These are phyloP conservation scores for Ammodytes dubius DNA, from an alignment of 2,113 vertebrate genomes.

Conservation along the genomic window DNA sequence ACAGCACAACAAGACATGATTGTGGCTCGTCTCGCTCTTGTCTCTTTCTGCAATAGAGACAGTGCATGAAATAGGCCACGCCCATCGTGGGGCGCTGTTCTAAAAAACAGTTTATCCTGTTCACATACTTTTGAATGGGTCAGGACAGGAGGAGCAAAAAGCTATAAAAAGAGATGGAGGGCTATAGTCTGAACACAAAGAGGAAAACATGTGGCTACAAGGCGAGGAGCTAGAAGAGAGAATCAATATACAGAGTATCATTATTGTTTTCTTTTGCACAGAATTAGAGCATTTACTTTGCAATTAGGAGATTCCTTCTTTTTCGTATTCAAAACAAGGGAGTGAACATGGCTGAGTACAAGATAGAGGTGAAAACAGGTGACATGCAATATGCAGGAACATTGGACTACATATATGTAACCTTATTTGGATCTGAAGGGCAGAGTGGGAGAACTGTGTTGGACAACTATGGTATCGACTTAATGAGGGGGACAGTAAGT, in stretches of 20 bases:
- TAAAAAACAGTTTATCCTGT: no score
- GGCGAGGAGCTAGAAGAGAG: no score
- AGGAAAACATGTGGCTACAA: no score
- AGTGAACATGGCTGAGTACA: slow-evolving; percentile 68
- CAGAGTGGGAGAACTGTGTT: slow-evolving; percentile 66
- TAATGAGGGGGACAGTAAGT: slow-evolving; percentile 65
- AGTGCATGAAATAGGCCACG: no score
- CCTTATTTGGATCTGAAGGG: slow-evolving; percentile 67
- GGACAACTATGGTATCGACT: slow-evolving; percentile 58
- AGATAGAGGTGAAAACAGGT: slow-evolving; percentile 72
- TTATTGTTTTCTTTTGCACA: not conserved
- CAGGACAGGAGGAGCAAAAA: no score
- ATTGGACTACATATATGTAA: slow-evolving; percentile 68
- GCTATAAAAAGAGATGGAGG: no score
- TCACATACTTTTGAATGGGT: no score
- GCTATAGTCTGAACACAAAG: no score
- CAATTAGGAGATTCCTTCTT: not conserved
- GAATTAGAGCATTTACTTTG: not conserved
- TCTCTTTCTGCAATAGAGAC: no score
- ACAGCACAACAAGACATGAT: no score
- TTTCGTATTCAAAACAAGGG: not conserved
- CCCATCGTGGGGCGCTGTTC: no score
- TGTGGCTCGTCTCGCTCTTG: no score
- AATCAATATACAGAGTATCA: not conserved
- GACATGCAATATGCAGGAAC: slow-evolving; percentile 59